These are phyloP conservation scores for Mycogona germanica DNA, from an alignment of 2,888 invertebrate species.

Conservation along the genomic window DNA sequence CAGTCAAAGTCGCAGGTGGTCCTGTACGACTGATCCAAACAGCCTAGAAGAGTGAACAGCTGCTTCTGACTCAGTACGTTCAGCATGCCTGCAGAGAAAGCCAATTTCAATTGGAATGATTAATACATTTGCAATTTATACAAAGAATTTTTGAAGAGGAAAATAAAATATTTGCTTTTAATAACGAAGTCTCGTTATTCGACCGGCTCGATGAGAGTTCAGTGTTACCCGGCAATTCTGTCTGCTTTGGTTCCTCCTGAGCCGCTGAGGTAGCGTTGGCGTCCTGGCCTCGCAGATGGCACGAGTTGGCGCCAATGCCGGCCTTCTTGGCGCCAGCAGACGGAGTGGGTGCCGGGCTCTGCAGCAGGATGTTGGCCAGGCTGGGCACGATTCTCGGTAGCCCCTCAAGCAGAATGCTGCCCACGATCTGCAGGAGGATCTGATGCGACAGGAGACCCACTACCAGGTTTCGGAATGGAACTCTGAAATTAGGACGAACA, in stretches of 20 bases:
- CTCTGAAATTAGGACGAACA: too few relatives aligned
- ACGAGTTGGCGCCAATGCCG: too few relatives aligned
- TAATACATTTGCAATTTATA: too few relatives aligned
- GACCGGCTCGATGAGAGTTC: too few relatives aligned
- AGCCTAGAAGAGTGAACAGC: conserved; percentile 56
- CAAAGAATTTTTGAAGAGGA: too few relatives aligned
- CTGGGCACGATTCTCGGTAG: conserved; percentile 49
- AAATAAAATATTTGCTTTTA: too few relatives aligned
- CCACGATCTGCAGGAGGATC: conserved; percentile 81
- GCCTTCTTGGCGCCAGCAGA: conserved; percentile 4
- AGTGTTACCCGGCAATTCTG: too few relatives aligned
- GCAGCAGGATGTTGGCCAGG: conserved; percentile 37
- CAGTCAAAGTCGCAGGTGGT: conserved; percentile 77
- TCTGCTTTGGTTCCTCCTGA: too few relatives aligned
- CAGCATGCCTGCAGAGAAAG: conserved; percentile 25
- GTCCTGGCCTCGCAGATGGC: too few relatives aligned
- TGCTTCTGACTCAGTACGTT: conserved; percentile 38
- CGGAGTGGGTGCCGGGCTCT: conserved; percentile 28
- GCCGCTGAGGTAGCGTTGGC: too few relatives aligned
- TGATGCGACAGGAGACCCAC: conserved; percentile 85
- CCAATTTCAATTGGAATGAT: too few relatives aligned
- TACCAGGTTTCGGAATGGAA: conserved; percentile 75
- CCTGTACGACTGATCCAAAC: conserved; percentile 66
- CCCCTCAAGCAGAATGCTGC: conserved; percentile 69
- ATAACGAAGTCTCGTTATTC: too few relatives aligned